Evolutionary conservation across 2,113 vertebrate species (phyloP), one percentile per base, ranked within the genome.

Genomic region (Genyomyrus donnyi): DNA sequence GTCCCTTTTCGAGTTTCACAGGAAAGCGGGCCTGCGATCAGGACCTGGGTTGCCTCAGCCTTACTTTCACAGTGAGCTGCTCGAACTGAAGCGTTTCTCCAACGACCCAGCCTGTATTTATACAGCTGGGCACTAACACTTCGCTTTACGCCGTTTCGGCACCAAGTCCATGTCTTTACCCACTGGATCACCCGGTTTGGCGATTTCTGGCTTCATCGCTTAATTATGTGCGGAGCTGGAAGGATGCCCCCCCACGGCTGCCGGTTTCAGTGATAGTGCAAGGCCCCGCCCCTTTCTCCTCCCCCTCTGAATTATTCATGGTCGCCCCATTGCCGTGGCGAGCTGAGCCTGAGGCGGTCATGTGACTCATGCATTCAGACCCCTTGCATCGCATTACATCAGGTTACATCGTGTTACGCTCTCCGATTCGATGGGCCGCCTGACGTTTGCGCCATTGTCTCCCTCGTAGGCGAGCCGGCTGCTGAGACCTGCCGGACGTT

Each of bases 381-480:
- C 42, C 42, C 27, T 52, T 87, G 56, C 56, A 49, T 89, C 13
- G 53, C 89, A 42, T 90, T 56, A 85, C 84, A 53, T 87, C 85
- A 87, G 50, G 48, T 56, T 85, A 48, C 50, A 31, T 58, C 53
- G 39, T 15, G 42, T 8, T 85, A 1, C 31, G 24, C 2, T 19
- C 85, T 56, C 31, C 31, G 24, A 5, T 24, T 56, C 0, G 48
- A 31, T 46, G 46, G 13, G 80, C 10, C n/a, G 50, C 21, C 4
- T 66, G 88, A 39, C 74, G 49, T 15, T 8, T 42, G 39, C 11
- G n/a, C 11, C 31, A 62, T 35, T 70, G 85, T 27, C 89, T 87
- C 86, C 5, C 1, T 91, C 1, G 0, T 95, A 99, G 98, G 95
- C 98, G 90, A 97, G 97, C 93, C 95, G 97, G 3, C 96, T 98